Evolutionary conservation across 2,888 invertebrate species (phyloP).

Genomic region (Papilio demoleus): DNA sequence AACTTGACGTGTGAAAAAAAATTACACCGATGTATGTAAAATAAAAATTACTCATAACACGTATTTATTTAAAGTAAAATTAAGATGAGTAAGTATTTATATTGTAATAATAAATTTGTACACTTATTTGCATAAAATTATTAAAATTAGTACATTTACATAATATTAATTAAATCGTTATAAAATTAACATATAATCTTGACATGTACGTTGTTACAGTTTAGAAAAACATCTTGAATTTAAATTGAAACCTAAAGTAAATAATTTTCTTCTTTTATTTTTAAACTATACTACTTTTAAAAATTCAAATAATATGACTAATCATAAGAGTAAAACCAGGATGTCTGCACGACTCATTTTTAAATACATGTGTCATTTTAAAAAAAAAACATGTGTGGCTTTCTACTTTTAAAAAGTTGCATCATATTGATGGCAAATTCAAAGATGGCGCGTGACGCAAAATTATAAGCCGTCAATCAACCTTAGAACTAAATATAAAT

Average conservation of each 20-base stretch:
- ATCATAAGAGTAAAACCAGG: not conserved
- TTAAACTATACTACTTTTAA: not conserved
- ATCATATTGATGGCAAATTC: slow-evolving; percentile 11
- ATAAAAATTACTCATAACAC: too few species aligned
- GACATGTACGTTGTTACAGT: not conserved
- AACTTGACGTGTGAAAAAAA: slow-evolving; percentile 14
- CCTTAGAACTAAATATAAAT: slow-evolving; percentile 19
- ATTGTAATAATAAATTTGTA: not conserved
- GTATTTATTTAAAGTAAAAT: not conserved
- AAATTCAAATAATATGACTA: not conserved
- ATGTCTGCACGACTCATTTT: slow-evolving; percentile 24
- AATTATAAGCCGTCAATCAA: not conserved
- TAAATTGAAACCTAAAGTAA: too few species aligned
- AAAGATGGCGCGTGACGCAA: slow-evolving; percentile 17
- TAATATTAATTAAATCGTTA: not conserved
- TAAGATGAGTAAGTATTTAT: too few species aligned
- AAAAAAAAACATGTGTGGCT: slow-evolving; percentile 15
- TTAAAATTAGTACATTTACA: not conserved
- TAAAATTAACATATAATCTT: too few species aligned
- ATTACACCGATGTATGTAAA: not conserved
- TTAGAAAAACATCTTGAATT: not conserved
- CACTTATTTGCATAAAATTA: not conserved
- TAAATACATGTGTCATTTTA: not conserved
- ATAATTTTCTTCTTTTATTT: too few species aligned
- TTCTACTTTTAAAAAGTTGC: slow-evolving; percentile 37